Base-by-base conservation (phyloP, 2,797 vertebrate species). In the Megaceryle alcyon region DNA sequence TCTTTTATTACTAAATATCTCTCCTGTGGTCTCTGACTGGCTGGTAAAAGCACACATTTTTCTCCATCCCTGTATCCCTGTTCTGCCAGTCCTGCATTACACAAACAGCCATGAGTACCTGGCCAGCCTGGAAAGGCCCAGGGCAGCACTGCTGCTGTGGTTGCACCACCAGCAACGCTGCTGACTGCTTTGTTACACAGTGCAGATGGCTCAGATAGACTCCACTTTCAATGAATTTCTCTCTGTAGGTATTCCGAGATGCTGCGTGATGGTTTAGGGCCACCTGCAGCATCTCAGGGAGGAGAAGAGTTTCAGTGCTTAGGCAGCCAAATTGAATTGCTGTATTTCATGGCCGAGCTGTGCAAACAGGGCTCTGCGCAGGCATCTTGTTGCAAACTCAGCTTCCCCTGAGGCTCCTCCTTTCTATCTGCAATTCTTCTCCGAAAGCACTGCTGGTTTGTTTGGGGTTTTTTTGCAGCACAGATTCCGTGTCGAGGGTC, bases 31-130 rank as follows among this genome's bases (percentile, higher is more conserved):
- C 35, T 17, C 44, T n/a, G 9, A 19, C 23, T 33, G 9, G 22
- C 23, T 39, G 28, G 12, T 46, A n/a, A 68, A 71, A 33, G 6
- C 26, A 26, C 15, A 4, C 0, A 1, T 60, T 77, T 54, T 39
- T 33, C 48, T 60, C 33, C 25, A 10, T 22, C 41, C 21, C 11
- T 3, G 2, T 20, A 23, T 48, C 13, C 39, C 14, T 72, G 49
- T 44, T 46, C 44, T 56, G 22, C 46, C 4, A 2, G 14, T 28
- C 71, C 51, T 44, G 44, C 31, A 0, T 7, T 18, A 26, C 41
- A 6, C 26, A 11, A 5, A 5, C 0, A 12, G 19, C 43, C 31
- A 0, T 1, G 8, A 51, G 33, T 57, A n/a, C 2, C 7, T 0
- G 1, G 35, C 35, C 33, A 56, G 57, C 29, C 49, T 21, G 75